phyloP scores from a whole-genome alignment of 2,113 vertebrate genomes.

The Fulmarus glacialis region DNA sequence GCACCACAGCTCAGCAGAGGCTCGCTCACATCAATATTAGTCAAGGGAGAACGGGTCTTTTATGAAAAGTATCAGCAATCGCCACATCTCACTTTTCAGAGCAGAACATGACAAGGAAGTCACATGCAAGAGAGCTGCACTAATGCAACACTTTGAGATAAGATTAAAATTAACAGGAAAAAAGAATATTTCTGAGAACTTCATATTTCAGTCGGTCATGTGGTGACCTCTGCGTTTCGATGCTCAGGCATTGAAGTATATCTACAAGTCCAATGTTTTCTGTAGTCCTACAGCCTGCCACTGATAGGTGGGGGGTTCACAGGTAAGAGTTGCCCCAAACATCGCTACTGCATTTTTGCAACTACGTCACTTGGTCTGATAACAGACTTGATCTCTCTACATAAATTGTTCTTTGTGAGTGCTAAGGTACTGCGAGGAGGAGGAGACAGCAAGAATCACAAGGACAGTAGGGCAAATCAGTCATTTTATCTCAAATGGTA shows the following conservation, averaged over 20 bases:
- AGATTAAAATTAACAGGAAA: neutral
- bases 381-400: neutral
- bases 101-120: neutral
- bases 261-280: neutral
- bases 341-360: neutral
- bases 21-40: neutral
- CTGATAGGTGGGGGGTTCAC: neutral
- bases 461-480: neutral
- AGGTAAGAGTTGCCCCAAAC: neutral
- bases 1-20: neutral
- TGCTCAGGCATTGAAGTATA: neutral
- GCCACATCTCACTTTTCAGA: neutral
- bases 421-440: neutral
- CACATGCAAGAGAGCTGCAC: neutral
- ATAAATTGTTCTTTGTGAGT: neutral
- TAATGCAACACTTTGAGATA: neutral
- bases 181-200: neutral
- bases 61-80: neutral
- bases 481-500: neutral
- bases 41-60: neutral
- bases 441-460: neutral
- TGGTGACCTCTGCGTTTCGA: neutral
- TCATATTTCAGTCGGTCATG: rapidly evolving
- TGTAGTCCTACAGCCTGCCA: neutral
- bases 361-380: neutral